These are phyloP conservation scores for Actinemys pallida DNA, from an alignment of 2,113 vertebrate genomes.

Conservation along the genomic window DNA sequence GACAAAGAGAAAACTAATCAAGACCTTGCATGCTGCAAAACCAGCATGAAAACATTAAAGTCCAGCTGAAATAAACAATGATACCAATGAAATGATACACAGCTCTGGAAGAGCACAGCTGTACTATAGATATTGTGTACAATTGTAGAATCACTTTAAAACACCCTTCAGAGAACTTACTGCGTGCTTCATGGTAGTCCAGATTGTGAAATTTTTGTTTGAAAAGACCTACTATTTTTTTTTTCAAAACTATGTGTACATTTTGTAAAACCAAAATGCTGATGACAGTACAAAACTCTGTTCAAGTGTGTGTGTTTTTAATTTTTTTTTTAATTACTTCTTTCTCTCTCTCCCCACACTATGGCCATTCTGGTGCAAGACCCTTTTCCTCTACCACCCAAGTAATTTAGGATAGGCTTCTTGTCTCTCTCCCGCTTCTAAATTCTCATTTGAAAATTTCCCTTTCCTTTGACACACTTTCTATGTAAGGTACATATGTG, in stretches of 20 bases:
- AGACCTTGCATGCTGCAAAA: constrained; percentile 45
- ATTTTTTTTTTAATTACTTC: not conserved
- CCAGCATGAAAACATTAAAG: constrained; percentile 47
- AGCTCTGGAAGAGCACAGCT: constrained; percentile 44
- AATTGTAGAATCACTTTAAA: constrained; percentile 18
- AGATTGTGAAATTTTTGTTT: not conserved
- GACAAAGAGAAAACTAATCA: constrained; percentile 7
- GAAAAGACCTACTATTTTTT: fast-evolving
- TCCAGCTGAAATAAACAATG: constrained; percentile 42
- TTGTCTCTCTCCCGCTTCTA: not conserved
- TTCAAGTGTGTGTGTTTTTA: not conserved
- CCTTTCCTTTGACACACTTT: not conserved
- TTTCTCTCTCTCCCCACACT: not conserved
- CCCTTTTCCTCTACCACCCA: not conserved
- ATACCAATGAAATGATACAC: constrained; percentile 71
- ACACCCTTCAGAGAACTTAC: not conserved
- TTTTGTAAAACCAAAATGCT: not conserved
- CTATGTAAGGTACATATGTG: not conserved
- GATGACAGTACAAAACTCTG: not conserved
- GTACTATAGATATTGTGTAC: not conserved
- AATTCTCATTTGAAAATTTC: not conserved
- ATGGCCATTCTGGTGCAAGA: not conserved
- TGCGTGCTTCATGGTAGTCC: not conserved
- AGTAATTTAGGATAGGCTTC: not conserved
- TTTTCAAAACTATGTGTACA: not conserved